A percentile compares a stretch with the other conserved stretches of the same genome.
phyloP scores from a whole-genome alignment of 2,797 vertebrate species.

The Gadopsis marmoratus region DNA sequence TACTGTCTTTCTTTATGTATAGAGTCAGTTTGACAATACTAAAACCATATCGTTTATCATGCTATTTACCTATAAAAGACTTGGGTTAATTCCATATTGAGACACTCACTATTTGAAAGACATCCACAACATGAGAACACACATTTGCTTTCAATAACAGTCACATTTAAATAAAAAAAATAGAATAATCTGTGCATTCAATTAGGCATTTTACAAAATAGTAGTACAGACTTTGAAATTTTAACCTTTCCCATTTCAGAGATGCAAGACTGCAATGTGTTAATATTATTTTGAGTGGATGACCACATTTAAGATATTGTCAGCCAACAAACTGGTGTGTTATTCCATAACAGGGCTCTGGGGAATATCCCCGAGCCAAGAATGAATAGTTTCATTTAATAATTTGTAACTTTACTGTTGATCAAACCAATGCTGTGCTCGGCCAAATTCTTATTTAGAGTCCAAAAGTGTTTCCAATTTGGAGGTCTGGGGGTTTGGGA shows the following conservation, averaged over 20 bases:
- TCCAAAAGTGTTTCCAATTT: conserved; percentile 53
- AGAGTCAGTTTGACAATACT: neutral
- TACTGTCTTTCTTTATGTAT: neutral
- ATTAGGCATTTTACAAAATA: neutral
- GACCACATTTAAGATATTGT: conserved; percentile 27
- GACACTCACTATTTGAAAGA: neutral
- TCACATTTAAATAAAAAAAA: neutral
- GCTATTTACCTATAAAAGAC: neutral
- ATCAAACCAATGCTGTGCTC: conserved; percentile 9
- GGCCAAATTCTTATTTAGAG: conserved; percentile 37
- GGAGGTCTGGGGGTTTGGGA: conserved; percentile 59
- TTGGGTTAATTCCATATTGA: neutral
- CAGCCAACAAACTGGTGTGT: conserved; percentile 17
- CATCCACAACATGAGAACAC: neutral
- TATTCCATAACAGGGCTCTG: conserved; percentile 18
- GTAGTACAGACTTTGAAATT: neutral
- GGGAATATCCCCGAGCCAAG: conserved; percentile 13
- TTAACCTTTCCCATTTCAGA: conserved; percentile 14
- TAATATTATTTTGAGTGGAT: conserved; percentile 26
- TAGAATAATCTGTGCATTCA: neutral
- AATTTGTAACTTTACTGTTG: conserved; percentile 43
- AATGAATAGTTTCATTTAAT: conserved; percentile 33
- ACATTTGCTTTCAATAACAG: neutral
- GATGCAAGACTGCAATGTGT: conserved; percentile 7
- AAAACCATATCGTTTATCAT: neutral